Conservation (phyloP, 2,113 vertebrate genomes). For the Equus przewalskii region DNA sequence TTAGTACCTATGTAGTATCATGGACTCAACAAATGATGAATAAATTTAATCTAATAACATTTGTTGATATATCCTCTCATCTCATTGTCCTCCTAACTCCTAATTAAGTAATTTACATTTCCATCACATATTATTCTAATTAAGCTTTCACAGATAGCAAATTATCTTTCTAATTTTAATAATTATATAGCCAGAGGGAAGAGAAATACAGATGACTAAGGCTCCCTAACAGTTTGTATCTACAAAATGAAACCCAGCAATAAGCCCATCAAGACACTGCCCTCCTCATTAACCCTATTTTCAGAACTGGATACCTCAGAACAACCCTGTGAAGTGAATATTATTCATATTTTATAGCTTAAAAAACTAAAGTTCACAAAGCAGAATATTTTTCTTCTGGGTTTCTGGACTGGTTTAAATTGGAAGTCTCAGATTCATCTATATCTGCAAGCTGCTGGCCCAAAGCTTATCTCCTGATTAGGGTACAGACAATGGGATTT, state of each 20-base stretch:
- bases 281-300: neutral
- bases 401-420: neutral
- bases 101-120: neutral
- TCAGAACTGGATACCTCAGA: neutral
- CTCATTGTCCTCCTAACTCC: neutral
- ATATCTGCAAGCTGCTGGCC: neutral
- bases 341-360: neutral
- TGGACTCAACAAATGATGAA: neutral
- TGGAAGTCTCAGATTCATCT: neutral
- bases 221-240: neutral
- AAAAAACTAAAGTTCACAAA: neutral
- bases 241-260: neutral
- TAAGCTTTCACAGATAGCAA: slow-evolving; percentile 18
- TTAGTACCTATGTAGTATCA: neutral
- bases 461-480: neutral
- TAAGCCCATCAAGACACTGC: neutral
- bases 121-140: neutral
- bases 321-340: neutral
- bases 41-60: neutral
- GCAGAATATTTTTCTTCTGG: neutral
- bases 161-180: neutral
- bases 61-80: neutral
- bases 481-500: neutral
- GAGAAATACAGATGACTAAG: neutral
- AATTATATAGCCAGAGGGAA: neutral